A percentile compares a stretch with the other conserved stretches of the same genome.
Evolutionary conservation across 1,140 invertebrate species (phyloP).

Genomic region (Cataglyphis hispanica): DNA sequence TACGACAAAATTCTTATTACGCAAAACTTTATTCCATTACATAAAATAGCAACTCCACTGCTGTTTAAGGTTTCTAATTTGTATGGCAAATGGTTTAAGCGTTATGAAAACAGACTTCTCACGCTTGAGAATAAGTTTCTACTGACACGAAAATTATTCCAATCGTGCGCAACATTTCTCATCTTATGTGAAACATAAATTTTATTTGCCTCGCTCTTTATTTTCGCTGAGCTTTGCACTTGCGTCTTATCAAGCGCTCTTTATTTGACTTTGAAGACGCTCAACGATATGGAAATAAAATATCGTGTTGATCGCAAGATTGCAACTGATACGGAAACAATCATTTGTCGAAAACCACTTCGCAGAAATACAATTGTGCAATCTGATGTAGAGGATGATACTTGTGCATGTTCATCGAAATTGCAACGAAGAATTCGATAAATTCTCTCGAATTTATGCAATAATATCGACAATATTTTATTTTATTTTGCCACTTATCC

Average conservation of each 20-base stretch:
- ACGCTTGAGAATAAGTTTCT: neutral
- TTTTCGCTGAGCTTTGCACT: neutral
- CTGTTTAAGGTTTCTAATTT: constrained; percentile 8
- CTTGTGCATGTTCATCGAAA: constrained; percentile 23
- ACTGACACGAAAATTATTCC: neutral
- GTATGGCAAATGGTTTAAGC: neutral
- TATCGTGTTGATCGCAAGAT: neutral
- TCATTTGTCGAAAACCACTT: constrained; percentile 5
- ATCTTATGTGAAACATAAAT: neutral
- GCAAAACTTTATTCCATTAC: neutral
- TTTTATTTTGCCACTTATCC: neutral
- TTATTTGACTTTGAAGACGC: neutral
- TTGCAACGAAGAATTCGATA: constrained; percentile 2
- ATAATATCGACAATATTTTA: constrained; percentile 23
- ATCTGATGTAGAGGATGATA: neutral
- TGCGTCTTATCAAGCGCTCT: neutral
- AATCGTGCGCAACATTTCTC: neutral
- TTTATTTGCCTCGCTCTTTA: neutral
- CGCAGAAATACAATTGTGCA: neutral
- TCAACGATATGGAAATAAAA: constrained; percentile 14
- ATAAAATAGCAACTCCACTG: neutral
- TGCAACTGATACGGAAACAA: neutral
- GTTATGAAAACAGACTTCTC: neutral
- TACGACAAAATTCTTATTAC: neutral
- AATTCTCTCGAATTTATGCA: neutral